Evolutionary conservation across 2,888 invertebrate species (phyloP), one percentile per base, ranked within the genome.

Genomic region (Aleiodes alternator): DNA sequence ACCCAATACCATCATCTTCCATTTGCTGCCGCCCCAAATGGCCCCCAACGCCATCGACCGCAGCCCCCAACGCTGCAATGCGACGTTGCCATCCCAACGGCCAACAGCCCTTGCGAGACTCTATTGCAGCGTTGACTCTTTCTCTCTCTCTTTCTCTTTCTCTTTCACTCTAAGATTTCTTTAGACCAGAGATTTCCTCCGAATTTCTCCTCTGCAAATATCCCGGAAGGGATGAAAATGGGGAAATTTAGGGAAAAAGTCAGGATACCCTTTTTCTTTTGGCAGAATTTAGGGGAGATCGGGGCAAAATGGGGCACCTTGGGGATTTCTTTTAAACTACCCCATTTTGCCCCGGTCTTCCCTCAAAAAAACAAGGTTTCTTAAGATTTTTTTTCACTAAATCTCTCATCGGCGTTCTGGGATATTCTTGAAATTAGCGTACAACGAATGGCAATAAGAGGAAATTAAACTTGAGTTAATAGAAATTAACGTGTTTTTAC

Each of bases 71-170:
- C 88, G 88, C 89, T 89, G 89, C 89, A 89, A 88, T 89, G 89
- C 89, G 89, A 89, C 89, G 89, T 89, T 89, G 89, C 89, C 89
- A 89, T 89, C 89, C 87, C 89, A 88, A 88, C 89, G 88, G 88
- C 83, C 88, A 88, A 88, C 88, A 88, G 88, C 88, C 88, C 87
- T 85, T 85, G 85, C 85, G 79, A 80, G 79, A 79, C 78, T 80
- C 76, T 73, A 73, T 76, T 72, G 73, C 79, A 53, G 9, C 69
- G 68, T 61, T 61, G 69, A 75, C 69, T 75, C 38, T 68, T 69
- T 74, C 61, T 64, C 29, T 76, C 66, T 51, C 55, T 23, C 23
- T 23, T 23, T 23, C 23, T 23, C 2, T 74, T 57, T 64, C 29
- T 76, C 68, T 55, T 51, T 78, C 69, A 64, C 59, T 23, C 73